Conservation (phyloP, 2,797 vertebrate genomes). For the Pseudopleuronectes americanus region DNA sequence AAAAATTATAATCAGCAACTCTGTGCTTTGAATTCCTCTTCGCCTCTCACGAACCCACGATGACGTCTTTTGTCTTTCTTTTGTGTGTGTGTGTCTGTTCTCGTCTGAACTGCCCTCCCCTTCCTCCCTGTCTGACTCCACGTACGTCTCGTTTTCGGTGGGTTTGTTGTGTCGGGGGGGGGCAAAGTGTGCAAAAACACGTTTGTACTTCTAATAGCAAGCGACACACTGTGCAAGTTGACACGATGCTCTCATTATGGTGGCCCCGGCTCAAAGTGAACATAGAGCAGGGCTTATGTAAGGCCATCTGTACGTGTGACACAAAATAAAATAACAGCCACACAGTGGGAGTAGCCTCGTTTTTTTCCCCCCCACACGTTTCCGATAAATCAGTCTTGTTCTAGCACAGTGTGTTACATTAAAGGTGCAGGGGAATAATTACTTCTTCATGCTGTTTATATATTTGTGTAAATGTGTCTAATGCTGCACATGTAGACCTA, state of each 20-base stretch:
- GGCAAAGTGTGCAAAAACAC: constrained; percentile 23
- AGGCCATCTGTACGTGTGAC: constrained; percentile 63
- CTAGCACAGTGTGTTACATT: constrained; percentile 8
- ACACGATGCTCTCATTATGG: constrained; percentile 65
- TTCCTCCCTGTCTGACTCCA: constrained; percentile 29
- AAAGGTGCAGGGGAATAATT: constrained; percentile 18
- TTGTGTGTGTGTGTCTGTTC: not conserved
- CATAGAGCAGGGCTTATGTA: constrained; percentile 48
- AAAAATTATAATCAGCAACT: constrained; percentile 23
- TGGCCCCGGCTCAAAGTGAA: constrained; percentile 48
- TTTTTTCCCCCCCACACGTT: constrained; percentile 15
- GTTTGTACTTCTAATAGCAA: constrained; percentile 59
- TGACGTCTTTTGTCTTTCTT: constrained; percentile 4
- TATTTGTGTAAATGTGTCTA: constrained; percentile 26
- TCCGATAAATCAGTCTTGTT: constrained; percentile 34
- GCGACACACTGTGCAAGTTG: constrained; percentile 64
- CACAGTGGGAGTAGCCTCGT: constrained; percentile 38
- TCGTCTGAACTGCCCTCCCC: constrained; percentile 20
- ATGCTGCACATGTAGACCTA: not conserved
- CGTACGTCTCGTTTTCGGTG: not conserved
- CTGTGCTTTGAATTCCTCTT: constrained; percentile 40
- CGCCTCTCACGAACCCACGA: constrained; percentile 24
- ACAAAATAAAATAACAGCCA: constrained; percentile 55
- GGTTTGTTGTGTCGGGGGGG: constrained; percentile 23
- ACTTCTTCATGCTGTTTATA: constrained; percentile 14